A percentile compares a stretch with the other conserved stretches of the same genome.
phyloP scores from a whole-genome alignment of 2,113 vertebrate genomes.

The Elaphurus davidianus region DNA sequence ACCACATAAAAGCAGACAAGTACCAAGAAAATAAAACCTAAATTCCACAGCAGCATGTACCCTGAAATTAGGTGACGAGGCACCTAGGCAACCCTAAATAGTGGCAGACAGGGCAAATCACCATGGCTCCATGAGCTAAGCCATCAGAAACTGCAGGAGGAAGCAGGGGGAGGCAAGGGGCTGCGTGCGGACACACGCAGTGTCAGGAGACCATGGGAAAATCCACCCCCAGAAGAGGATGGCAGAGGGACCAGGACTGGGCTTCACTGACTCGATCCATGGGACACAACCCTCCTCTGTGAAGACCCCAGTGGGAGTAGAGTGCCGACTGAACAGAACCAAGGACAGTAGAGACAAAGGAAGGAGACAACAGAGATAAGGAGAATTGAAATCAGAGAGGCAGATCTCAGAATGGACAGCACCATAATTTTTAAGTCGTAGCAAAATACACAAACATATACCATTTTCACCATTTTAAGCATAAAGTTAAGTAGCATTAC shows the following conservation, averaged over 20 bases:
- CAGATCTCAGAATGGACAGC: background rate
- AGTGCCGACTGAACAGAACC: background rate
- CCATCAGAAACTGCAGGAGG: fast-evolving
- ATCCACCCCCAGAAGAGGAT: fast-evolving
- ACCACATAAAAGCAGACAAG: background rate
- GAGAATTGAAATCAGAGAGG: background rate
- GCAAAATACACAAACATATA: background rate
- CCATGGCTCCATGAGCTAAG: fast-evolving
- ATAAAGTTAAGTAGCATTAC: background rate
- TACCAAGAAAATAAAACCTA: background rate
- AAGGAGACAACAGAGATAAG: background rate
- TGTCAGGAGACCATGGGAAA: fast-evolving
- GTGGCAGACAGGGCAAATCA: fast-evolving
- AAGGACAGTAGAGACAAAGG: background rate
- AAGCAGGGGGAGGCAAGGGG: background rate
- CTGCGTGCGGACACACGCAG: fast-evolving
- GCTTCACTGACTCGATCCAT: fast-evolving
- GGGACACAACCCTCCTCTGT: background rate
- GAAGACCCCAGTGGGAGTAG: background rate
- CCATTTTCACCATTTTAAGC: background rate
- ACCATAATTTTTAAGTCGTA: background rate
- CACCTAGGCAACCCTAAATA: background rate
- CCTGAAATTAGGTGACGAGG: background rate
- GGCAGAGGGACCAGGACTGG: fast-evolving
- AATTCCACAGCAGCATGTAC: background rate